Conservation (phyloP, 2,888 invertebrate species). For the Oxytorus armatus region DNA sequence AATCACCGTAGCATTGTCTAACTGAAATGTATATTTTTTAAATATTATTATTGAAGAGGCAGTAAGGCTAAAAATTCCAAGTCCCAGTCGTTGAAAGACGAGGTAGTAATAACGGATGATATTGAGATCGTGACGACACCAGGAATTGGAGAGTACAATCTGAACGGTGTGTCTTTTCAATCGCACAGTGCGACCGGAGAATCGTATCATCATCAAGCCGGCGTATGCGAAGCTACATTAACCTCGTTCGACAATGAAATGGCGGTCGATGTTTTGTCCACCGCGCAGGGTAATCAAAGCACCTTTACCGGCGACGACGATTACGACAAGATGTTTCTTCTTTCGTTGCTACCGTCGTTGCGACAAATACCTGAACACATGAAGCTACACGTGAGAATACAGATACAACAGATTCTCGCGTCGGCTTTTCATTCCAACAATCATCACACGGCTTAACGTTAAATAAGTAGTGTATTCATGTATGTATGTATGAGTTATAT, state of each 20-base stretch:
- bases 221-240: slow-evolving; percentile 76
- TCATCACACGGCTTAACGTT: slow-evolving; percentile 46
- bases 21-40: not conserved
- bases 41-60: slow-evolving; percentile 14
- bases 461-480: not conserved
- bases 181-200: not conserved
- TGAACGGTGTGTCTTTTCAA: slow-evolving; percentile 22
- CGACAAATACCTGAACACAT: slow-evolving; percentile 80
- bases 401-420: slow-evolving; percentile 79
- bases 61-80: slow-evolving; percentile 17
- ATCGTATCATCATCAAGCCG: slow-evolving; percentile 72
- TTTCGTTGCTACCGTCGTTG: slow-evolving; percentile 80
- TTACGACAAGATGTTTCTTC: slow-evolving; percentile 82
- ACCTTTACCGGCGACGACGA: slow-evolving; percentile 78
- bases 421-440: slow-evolving; percentile 61
- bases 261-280: slow-evolving; percentile 76
- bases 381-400: slow-evolving; percentile 81
- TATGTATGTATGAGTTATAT: not conserved
- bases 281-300: slow-evolving; percentile 73
- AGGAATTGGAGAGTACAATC: slow-evolving; percentile 33
- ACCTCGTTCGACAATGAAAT: slow-evolving; percentile 78
- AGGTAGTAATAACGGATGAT: slow-evolving; percentile 43
- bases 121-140: slow-evolving; percentile 46
- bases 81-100: slow-evolving; percentile 39
- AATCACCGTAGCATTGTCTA: not conserved